phyloP scores from a whole-genome alignment of 2,113 vertebrate genomes.

The Pachycephala philippinensis region DNA sequence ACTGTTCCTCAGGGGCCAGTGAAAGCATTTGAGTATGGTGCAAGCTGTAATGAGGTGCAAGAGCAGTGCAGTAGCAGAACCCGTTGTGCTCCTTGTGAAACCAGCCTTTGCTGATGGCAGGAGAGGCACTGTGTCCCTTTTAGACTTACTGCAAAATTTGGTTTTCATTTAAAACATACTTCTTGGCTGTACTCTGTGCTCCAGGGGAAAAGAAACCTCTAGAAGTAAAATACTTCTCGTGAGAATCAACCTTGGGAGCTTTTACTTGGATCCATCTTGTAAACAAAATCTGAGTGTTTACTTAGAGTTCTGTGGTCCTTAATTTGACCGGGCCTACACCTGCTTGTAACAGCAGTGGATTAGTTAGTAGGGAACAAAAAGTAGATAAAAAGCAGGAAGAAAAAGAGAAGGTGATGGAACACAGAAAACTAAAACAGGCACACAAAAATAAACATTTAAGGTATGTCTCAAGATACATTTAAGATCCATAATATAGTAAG shows the following conservation, averaged over 20 bases:
- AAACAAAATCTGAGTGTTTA: not conserved
- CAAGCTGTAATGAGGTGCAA: not conserved
- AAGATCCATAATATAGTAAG: not conserved
- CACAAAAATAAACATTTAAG: not conserved
- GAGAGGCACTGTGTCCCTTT: not conserved
- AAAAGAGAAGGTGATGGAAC: not conserved
- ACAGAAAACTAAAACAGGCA: not conserved
- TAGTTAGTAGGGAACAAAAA: not conserved
- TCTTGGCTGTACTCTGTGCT: not conserved
- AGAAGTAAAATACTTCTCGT: not conserved
- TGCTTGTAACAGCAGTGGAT: not conserved
- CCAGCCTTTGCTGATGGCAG: not conserved
- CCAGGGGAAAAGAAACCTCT: not conserved
- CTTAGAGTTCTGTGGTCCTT: not conserved
- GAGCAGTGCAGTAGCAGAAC: not conserved
- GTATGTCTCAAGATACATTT: not conserved
- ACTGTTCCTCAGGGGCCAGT: not conserved
- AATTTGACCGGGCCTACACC: not conserved
- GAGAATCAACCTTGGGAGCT: not conserved
- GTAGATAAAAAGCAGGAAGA: not conserved
- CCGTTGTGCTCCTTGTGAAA: rapidly evolving
- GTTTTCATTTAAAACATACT: not conserved
- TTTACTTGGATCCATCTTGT: not conserved
- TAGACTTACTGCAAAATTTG: not conserved
- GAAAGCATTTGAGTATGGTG: not conserved